Base-by-base conservation (phyloP, 2,888 invertebrate genomes). In the Brachyopa scutellaris region DNA sequence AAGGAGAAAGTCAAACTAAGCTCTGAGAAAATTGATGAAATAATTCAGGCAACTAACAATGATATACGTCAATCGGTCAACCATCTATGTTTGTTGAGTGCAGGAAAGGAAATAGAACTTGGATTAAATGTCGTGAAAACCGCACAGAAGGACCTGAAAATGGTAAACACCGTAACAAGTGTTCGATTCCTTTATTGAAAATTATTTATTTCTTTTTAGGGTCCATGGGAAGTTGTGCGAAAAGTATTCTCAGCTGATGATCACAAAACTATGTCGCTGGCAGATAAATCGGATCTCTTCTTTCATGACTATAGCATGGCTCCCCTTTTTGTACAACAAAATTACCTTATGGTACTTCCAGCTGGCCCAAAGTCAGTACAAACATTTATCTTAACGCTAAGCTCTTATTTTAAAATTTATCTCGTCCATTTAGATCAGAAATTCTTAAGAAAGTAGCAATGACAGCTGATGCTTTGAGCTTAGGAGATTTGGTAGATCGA, bases 251-350 rank as follows among this genome's bases (percentile, higher is more conserved):
- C 94, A 0, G 92, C 93, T 26, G 93, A 94, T 49, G 95, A 96
- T 55, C 96, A 96, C 87, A 94, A 94, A 87, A 92, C 89, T 0
- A 96, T 96, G 96, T 93, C 91, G 31, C 91, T 97, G 5, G 92
- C 93, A 84, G 97, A 98, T 88, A 97, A 95, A 89, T 94, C 95
- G 67, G 96, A 96, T 88, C 92, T 99, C 66, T 99, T 99, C 91
- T 99, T 99, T 91, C 95, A 97, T 87, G 99, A 99, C 92, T 99
- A 99, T 91, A 97, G 95, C 87, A 93, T 99, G 84, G 95, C 95
- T n/a, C 97, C 99, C 1, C 92, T 99, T 9, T 99, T 99, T 91
- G 97, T 99, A 0, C 98, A 99, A 87, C 99, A 99, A 90, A 99
- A 99, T 91, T 99, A 99, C 90, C 91, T 97, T 13, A 93, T 93